A percentile compares a stretch with the other conserved stretches of the same genome.
Conservation (phyloP, 1,140 invertebrate genomes). For the Heliothis subflexa region DNA sequence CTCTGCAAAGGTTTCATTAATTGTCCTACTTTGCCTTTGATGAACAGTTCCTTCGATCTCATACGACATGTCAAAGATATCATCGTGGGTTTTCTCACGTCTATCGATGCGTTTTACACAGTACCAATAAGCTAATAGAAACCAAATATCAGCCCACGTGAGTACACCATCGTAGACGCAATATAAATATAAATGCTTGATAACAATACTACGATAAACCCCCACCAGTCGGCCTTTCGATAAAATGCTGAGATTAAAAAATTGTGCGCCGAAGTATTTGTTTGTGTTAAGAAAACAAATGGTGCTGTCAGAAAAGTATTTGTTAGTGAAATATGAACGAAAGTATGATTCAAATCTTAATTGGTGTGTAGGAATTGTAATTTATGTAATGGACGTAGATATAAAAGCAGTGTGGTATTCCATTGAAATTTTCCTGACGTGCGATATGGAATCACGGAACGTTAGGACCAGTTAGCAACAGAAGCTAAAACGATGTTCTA, state of each 20-base stretch:
- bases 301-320: slow-evolving; percentile 22
- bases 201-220: slow-evolving; percentile 41
- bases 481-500: no score
- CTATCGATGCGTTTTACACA: neutral
- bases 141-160: slow-evolving; percentile 44
- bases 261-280: slow-evolving; percentile 15
- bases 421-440: no score
- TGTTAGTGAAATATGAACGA: slow-evolving; percentile 23
- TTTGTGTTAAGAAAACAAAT: slow-evolving; percentile 26
- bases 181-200: slow-evolving; percentile 44
- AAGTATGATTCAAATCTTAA: slow-evolving; percentile 34
- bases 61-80: no score
- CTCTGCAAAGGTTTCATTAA: no score
- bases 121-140: slow-evolving; percentile 17
- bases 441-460: no score
- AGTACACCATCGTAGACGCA: slow-evolving; percentile 9
- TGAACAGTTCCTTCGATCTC: no score
- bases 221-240: slow-evolving; percentile 9
- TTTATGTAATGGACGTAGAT: neutral
- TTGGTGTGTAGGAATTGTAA: neutral
- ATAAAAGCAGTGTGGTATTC: neutral
- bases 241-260: slow-evolving; percentile 42
- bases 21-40: no score
- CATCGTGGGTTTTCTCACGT: slow-evolving; percentile 1
- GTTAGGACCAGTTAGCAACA: no score